Percentiles rank a stretch among this genome's conserved stretches.
Conservation (phyloP, 1,140 invertebrate species). For the Penaeus indicus region DNA sequence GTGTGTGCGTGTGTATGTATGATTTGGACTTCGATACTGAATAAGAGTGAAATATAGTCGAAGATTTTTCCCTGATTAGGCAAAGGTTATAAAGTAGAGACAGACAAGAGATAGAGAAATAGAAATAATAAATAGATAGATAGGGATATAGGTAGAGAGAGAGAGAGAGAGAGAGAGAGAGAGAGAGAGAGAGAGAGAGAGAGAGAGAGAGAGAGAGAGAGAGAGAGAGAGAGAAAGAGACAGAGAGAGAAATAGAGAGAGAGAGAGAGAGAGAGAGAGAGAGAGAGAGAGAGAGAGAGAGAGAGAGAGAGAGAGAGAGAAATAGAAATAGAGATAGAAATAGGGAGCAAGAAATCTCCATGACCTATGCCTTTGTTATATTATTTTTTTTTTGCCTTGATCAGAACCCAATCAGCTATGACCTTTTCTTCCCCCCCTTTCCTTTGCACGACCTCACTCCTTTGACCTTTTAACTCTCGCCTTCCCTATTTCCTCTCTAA, state of each 20-base stretch:
- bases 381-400: too few relatives aligned
- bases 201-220: not conserved
- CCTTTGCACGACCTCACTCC: not conserved
- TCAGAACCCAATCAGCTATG: too few relatives aligned
- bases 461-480: too few relatives aligned
- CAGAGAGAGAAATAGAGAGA: too few relatives aligned
- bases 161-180: too few relatives aligned
- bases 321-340: not conserved
- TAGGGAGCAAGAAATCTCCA: not conserved
- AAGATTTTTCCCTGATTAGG: too few relatives aligned
- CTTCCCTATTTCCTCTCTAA: not conserved
- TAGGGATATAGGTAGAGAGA: not conserved
- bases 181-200: not conserved
- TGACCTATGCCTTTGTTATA: too few relatives aligned
- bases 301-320: conserved; percentile 3
- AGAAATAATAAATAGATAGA: not conserved
- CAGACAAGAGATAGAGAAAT: not conserved
- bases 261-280: not conserved
- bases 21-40: not conserved
- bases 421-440: not conserved
- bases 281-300: conserved; percentile 19
- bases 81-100: too few relatives aligned
- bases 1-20: not conserved
- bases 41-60: too few relatives aligned
- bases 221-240: too few relatives aligned